Evolutionary conservation across 2,888 invertebrate genomes (phyloP).

Genomic region (Anticlea derivata): DNA sequence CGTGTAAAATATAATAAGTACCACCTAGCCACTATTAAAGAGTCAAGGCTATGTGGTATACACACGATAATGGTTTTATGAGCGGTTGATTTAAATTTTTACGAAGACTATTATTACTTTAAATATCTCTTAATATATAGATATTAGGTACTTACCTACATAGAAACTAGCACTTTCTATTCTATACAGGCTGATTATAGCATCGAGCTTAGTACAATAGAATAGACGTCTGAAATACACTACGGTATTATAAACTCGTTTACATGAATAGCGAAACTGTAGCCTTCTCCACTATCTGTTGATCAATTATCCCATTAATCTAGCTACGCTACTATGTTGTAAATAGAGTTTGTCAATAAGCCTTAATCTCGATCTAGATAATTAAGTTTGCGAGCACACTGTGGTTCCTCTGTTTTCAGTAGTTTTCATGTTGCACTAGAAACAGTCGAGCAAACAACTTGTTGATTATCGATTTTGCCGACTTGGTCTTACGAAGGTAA

Average conservation of each 20-base stretch:
- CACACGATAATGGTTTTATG: slow-evolving; percentile 46
- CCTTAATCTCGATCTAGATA: slow-evolving; percentile 35
- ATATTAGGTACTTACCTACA: too few species aligned
- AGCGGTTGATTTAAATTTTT: slow-evolving; percentile 29
- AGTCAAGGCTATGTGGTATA: slow-evolving; percentile 55
- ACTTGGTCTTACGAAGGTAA: not conserved
- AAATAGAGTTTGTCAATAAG: slow-evolving; percentile 35
- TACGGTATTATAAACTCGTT: slow-evolving; percentile 11
- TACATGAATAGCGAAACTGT: slow-evolving; percentile 18
- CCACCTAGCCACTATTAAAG: slow-evolving; percentile 53
- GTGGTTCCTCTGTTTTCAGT: not conserved
- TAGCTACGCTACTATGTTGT: slow-evolving; percentile 32
- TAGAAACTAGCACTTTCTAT: too few species aligned
- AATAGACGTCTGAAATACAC: slow-evolving; percentile 1
- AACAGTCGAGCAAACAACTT: slow-evolving; percentile 51
- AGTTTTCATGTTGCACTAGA: not conserved
- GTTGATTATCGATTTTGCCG: slow-evolving; percentile 59
- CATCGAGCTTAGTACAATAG: not conserved
- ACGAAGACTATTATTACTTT: too few species aligned
- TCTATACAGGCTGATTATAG: too few species aligned
- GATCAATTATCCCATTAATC: slow-evolving; percentile 37
- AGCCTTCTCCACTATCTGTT: slow-evolving; percentile 30
- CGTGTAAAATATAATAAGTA: slow-evolving; percentile 55
- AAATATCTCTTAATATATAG: too few species aligned
- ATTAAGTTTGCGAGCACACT: slow-evolving; percentile 13